Percentiles rank a stretch among this genome's conserved stretches.
Conservation (phyloP, 2,797 vertebrate genomes). For the Paedocypris micromegethes region DNA sequence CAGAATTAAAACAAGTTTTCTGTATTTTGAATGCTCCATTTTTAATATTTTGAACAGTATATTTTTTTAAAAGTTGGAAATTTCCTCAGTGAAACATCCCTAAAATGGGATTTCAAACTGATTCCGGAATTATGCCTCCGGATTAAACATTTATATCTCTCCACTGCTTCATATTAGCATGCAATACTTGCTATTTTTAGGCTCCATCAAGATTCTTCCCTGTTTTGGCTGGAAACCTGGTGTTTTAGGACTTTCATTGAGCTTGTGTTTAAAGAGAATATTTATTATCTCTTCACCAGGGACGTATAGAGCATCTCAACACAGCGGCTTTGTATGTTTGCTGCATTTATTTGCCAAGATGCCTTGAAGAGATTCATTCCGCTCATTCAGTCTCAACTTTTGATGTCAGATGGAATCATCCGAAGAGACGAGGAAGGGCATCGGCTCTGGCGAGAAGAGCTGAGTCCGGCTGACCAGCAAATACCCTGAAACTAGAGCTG, state of each 20-base stretch:
- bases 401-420: constrained; percentile 11
- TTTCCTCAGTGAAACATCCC: not conserved
- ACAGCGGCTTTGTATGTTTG: no score
- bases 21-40: no score
- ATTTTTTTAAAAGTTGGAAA: no score
- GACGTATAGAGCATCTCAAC: no score
- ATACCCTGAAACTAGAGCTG: constrained; percentile 15
- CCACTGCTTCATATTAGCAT: constrained; percentile 24
- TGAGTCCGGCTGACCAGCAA: not conserved
- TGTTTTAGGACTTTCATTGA: constrained; percentile 24
- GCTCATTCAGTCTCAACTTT: not conserved
- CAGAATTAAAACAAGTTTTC: no score
- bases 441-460: constrained; percentile 8
- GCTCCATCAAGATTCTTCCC: constrained; percentile 6
- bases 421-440: not conserved
- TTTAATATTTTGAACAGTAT: no score
- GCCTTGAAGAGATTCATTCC: not conserved
- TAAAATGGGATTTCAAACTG: constrained; percentile 37
- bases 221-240: constrained; percentile 21
- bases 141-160: constrained; percentile 43
- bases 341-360: no score
- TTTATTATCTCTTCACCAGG: no score
- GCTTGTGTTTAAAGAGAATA: constrained; percentile 30
- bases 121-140: constrained; percentile 28
- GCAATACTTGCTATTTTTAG: constrained; percentile 38